Percentiles rank a stretch among this genome's conserved stretches.
Conservation (phyloP, 1,140 invertebrate species). For the Galleria mellonella region DNA sequence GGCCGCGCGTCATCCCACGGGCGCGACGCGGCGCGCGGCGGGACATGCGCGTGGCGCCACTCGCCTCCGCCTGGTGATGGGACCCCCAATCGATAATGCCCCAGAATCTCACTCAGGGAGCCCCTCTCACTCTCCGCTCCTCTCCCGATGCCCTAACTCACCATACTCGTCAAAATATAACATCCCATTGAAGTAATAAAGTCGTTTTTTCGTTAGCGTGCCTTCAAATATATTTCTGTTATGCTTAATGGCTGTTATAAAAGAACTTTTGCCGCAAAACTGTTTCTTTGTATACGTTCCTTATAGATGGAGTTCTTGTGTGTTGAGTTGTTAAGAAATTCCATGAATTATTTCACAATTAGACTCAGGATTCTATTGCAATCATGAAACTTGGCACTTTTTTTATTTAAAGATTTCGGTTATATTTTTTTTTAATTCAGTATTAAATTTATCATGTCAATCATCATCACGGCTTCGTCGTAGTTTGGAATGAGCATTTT, state of each 20-base stretch:
- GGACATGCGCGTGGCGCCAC: slow-evolving; percentile 43
- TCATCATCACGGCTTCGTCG: neutral
- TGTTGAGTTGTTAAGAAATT: neutral
- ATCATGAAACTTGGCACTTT: no score
- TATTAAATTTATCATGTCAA: no score
- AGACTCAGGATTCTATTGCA: no score
- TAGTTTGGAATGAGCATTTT: neutral
- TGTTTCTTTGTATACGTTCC: slow-evolving; percentile 31
- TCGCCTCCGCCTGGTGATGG: slow-evolving; percentile 39
- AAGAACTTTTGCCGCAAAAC: slow-evolving; percentile 38
- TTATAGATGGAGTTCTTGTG: neutral
- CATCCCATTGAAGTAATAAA: slow-evolving; percentile 52
- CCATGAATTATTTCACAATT: no score
- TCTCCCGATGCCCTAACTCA: slow-evolving; percentile 32
- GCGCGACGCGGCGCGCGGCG: slow-evolving; percentile 17
- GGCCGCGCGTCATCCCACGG: slow-evolving; percentile 1
- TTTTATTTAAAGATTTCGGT: no score
- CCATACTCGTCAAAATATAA: slow-evolving; percentile 50
- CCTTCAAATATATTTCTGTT: slow-evolving; percentile 27
- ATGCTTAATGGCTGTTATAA: slow-evolving; percentile 49
- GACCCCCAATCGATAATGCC: slow-evolving; percentile 58
- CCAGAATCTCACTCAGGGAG: slow-evolving; percentile 52
- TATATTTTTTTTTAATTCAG: no score
- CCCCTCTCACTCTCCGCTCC: slow-evolving; percentile 27
- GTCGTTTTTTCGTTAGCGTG: slow-evolving; percentile 41